phyloP scores from a whole-genome alignment of 2,113 vertebrate species.

The Tupaia chinensis region DNA sequence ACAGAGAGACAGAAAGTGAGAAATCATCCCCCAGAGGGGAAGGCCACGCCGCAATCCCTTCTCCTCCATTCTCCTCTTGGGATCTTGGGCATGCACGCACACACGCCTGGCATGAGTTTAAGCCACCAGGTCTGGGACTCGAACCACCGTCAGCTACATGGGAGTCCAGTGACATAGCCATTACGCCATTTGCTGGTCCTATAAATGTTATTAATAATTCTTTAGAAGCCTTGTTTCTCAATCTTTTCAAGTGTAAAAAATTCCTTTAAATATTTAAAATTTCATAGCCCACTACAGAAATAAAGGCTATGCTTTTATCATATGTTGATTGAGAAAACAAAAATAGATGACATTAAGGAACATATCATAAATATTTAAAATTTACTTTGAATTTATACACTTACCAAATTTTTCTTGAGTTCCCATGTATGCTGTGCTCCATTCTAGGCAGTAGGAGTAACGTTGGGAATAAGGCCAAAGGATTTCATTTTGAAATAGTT shows the following conservation, averaged over 20 bases:
- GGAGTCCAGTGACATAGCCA: too few species aligned
- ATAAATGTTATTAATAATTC: neutral
- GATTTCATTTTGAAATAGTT: slow-evolving; percentile 1
- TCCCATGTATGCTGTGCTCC: neutral
- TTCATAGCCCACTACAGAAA: neutral
- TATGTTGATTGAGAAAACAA: neutral
- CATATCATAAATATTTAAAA: neutral
- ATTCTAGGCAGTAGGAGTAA: neutral
- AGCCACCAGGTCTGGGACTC: too few species aligned
- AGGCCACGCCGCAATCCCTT: too few species aligned
- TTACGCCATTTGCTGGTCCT: too few species aligned
- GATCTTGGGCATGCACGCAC: too few species aligned
- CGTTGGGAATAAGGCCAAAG: neutral
- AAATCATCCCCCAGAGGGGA: too few species aligned
- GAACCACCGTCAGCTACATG: too few species aligned
- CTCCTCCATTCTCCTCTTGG: too few species aligned
- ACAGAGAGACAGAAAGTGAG: too few species aligned
- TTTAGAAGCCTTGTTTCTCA: neutral
- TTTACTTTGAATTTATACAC: neutral
- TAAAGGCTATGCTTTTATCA: neutral
- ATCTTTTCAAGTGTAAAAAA: neutral
- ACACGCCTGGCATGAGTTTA: too few species aligned
- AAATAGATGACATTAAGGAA: neutral
- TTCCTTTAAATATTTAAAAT: neutral
- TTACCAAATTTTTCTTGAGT: neutral